Percentiles rank a stretch among this genome's conserved stretches.
Evolutionary conservation across 2,113 vertebrate genomes (phyloP).

Genomic region (Spea multiplicata): DNA sequence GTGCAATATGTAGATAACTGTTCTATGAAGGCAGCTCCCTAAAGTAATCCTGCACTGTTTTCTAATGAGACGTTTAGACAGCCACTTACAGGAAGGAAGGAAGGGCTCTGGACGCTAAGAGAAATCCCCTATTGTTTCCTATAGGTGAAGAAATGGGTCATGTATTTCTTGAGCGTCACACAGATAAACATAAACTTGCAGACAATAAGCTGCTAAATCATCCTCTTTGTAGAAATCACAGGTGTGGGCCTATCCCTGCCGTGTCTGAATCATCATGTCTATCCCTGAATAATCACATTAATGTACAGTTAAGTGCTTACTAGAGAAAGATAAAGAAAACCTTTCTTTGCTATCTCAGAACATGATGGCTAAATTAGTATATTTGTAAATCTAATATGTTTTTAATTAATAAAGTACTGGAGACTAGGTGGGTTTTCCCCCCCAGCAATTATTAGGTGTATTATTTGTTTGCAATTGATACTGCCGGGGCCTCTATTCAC

Average conservation of each 20-base stretch:
- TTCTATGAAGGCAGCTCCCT: not conserved
- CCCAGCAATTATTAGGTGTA: no score
- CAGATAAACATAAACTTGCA: not conserved
- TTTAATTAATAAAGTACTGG: no score
- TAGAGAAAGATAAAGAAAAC: no score
- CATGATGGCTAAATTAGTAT: no score
- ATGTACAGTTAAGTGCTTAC: no score
- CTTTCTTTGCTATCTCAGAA: no score
- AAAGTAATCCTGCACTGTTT: not conserved
- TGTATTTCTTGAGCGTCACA: not conserved
- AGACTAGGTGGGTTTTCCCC: no score
- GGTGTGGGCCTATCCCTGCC: slow-evolving; percentile 2
- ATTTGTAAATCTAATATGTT: no score
- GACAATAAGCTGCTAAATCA: slow-evolving; percentile 8
- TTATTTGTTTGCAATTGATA: no score
- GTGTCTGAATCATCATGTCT: not conserved
- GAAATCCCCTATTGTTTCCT: slow-evolving; percentile 24
- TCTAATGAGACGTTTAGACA: not conserved
- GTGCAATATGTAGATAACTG: not conserved
- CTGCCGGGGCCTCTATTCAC: no score
- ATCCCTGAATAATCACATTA: not conserved
- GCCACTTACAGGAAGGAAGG: not conserved
- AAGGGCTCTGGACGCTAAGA: not conserved
- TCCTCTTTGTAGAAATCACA: slow-evolving; percentile 16
- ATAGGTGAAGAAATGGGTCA: slow-evolving; percentile 19